A percentile compares a stretch with the other conserved stretches of the same genome.
phyloP scores from a whole-genome alignment of 1,140 invertebrate species.

The Drosophila pallidifrons region DNA sequence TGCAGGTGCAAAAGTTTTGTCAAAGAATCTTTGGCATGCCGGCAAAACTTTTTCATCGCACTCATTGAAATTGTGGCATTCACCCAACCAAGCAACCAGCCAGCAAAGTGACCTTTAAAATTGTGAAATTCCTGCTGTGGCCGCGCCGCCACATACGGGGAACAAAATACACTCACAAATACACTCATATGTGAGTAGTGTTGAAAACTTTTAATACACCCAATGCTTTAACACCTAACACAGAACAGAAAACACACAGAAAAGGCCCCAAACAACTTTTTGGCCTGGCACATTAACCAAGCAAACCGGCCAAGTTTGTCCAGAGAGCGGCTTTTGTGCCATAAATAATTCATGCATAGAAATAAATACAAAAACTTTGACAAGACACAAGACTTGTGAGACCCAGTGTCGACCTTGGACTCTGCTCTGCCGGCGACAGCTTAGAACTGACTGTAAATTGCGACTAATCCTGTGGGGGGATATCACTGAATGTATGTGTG shows the following conservation, averaged over 20 bases:
- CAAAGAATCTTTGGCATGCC: slow-evolving; percentile 43
- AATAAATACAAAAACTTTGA: slow-evolving; percentile 74
- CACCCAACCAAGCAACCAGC: no score
- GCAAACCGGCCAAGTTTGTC: slow-evolving; percentile 50
- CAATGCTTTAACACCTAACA: slow-evolving; percentile 45
- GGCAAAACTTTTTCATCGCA: slow-evolving; percentile 45
- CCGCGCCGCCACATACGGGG: neutral
- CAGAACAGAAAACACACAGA: no score
- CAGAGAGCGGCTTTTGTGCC: slow-evolving; percentile 49
- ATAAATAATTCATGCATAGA: slow-evolving; percentile 80
- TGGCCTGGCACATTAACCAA: slow-evolving; percentile 43
- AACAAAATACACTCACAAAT: neutral
- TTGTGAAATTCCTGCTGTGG: neutral
- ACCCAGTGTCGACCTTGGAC: neutral
- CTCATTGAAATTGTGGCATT: slow-evolving; percentile 25
- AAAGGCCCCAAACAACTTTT: slow-evolving; percentile 11
- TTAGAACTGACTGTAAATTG: slow-evolving; percentile 61
- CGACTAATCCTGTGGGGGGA: slow-evolving; percentile 66
- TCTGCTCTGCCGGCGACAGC: slow-evolving; percentile 13
- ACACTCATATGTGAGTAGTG: slow-evolving; percentile 14
- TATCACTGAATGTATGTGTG: slow-evolving; percentile 38
- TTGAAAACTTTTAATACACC: slow-evolving; percentile 56
- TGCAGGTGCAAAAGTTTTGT: slow-evolving; percentile 41
- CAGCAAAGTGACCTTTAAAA: slow-evolving; percentile 30
- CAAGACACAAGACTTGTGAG: slow-evolving; percentile 37